These are phyloP conservation scores for Wasmannia auropunctata DNA, from an alignment of 1,140 invertebrate genomes.

Conservation along the genomic window DNA sequence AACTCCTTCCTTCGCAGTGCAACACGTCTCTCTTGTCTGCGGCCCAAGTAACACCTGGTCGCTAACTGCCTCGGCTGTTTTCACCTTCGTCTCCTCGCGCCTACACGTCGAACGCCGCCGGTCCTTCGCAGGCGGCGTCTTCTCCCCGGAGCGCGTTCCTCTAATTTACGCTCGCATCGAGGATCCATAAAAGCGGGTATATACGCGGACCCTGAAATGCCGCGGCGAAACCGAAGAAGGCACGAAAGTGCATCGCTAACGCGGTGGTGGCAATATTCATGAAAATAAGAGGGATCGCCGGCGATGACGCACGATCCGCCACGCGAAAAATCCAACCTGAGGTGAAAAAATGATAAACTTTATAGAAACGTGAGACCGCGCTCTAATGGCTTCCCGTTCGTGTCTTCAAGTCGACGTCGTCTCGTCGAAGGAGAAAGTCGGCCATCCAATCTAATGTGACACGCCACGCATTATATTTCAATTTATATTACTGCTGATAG, in stretches of 20 bases:
- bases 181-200: slow-evolving; percentile 63
- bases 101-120: slow-evolving; percentile 27
- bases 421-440: slow-evolving; percentile 16
- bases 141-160: slow-evolving; percentile 39
- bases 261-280: slow-evolving; percentile 29
- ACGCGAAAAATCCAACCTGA: neutral
- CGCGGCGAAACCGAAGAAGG: slow-evolving; percentile 20
- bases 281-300: slow-evolving; percentile 24
- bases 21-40: neutral
- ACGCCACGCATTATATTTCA: neutral
- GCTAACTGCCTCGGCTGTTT: slow-evolving; percentile 71
- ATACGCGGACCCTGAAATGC: slow-evolving; percentile 31
- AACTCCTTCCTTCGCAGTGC: neutral
- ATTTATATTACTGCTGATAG: neutral
- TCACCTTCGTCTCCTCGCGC: slow-evolving; percentile 59
- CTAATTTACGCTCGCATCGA: slow-evolving; percentile 68
- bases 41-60: slow-evolving; percentile 66
- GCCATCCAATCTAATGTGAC: neutral
- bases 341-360: neutral
- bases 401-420: neutral
- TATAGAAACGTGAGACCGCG: neutral
- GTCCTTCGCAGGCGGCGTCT: neutral
- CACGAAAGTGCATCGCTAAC: slow-evolving; percentile 43
- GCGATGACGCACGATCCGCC: neutral
- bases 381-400: neutral